These are phyloP conservation scores for Torymus auratus DNA, from an alignment of 2,888 invertebrate genomes.

Conservation along the genomic window DNA sequence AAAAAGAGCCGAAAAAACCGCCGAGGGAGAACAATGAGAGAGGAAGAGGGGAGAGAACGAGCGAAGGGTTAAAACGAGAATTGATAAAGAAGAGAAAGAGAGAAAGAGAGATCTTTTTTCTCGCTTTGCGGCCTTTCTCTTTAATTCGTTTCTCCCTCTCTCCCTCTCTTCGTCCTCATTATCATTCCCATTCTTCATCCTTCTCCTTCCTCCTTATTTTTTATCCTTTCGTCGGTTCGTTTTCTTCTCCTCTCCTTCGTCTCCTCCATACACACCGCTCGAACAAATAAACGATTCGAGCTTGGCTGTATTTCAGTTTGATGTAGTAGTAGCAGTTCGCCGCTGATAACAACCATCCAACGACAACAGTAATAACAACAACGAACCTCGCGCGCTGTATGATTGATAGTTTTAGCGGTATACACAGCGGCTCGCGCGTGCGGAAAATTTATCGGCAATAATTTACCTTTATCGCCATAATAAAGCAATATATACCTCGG, in stretches of 20 bases:
- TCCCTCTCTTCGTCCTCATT: conserved; percentile 33
- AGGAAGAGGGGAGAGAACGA: neutral
- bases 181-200: conserved; percentile 51
- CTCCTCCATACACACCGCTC: too few species aligned
- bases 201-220: conserved; percentile 36
- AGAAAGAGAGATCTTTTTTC: conserved; percentile 40
- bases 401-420: too few species aligned
- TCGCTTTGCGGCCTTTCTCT: conserved; percentile 51
- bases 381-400: too few species aligned
- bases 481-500: too few species aligned
- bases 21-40: conserved; percentile 34
- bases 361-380: too few species aligned
- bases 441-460: neutral
- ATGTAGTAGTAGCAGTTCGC: too few species aligned
- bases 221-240: conserved; percentile 41
- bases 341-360: too few species aligned
- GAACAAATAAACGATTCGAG: too few species aligned
- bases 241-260: neutral
- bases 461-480: too few species aligned
- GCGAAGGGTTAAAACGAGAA: conserved; percentile 49
- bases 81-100: too few species aligned
- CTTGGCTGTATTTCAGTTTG: too few species aligned
- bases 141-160: conserved; percentile 53
- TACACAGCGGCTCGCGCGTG: neutral
- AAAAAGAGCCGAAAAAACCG: conserved; percentile 7